These are phyloP conservation scores for Nibea albiflora DNA, from an alignment of 2,113 vertebrate species.

Conservation along the genomic window DNA sequence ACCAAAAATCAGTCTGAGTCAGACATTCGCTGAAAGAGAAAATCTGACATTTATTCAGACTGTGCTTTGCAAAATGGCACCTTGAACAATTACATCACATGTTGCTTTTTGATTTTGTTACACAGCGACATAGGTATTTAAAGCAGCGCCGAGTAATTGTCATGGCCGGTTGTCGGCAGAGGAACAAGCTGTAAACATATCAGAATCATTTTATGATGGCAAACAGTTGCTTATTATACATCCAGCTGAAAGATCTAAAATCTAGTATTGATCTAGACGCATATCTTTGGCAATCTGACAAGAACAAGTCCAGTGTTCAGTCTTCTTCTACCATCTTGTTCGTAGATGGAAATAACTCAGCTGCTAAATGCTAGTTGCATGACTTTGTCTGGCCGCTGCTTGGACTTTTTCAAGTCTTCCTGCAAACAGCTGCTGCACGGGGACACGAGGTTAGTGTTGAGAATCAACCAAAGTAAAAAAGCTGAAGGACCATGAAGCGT, in stretches of 20 bases:
- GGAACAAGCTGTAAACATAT: neutral
- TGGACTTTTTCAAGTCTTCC: too few relatives aligned
- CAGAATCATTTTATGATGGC: neutral
- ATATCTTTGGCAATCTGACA: too few relatives aligned
- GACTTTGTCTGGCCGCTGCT: too few relatives aligned
- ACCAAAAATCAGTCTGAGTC: neutral
- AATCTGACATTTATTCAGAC: neutral
- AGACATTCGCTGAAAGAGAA: neutral
- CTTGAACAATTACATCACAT: neutral
- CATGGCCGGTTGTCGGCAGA: neutral
- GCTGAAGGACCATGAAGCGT: too few relatives aligned
- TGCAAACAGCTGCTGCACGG: too few relatives aligned
- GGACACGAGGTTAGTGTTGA: too few relatives aligned
- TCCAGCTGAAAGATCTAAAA: neutral
- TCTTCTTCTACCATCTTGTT: too few relatives aligned
- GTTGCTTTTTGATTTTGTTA: neutral
- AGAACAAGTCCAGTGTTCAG: too few relatives aligned
- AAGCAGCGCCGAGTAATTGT: neutral
- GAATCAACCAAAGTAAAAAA: too few relatives aligned
- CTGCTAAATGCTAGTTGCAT: too few relatives aligned
- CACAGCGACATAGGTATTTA: neutral
- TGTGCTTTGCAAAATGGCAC: neutral
- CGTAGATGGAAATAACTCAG: too few relatives aligned
- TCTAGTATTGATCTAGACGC: neutral
- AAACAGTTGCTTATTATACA: neutral